These are phyloP conservation scores for Procambarus virginalis DNA, from an alignment of 1,140 invertebrate species.

Conservation along the genomic window DNA sequence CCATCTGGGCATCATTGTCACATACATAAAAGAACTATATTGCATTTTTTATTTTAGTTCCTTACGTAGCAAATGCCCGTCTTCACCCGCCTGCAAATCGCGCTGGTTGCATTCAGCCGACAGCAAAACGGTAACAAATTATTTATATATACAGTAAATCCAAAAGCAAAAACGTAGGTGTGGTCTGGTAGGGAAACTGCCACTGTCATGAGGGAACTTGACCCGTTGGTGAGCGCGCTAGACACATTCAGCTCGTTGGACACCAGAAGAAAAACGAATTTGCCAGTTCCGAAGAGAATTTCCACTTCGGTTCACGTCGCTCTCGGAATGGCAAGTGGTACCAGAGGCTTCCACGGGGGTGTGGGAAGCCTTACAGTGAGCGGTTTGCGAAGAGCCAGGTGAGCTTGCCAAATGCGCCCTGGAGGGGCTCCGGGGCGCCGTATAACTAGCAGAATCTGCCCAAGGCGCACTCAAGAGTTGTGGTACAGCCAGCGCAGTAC, in stretches of 20 bases:
- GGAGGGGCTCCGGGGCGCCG: neutral
- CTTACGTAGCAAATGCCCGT: neutral
- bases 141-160: neutral
- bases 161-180: neutral
- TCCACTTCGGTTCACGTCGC: neutral
- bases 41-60: neutral
- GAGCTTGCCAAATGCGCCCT: neutral
- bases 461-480: slow-evolving; percentile 24
- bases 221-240: too few species aligned
- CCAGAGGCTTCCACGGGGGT: neutral
- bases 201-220: too few species aligned
- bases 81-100: neutral
- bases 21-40: neutral
- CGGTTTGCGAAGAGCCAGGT: neutral
- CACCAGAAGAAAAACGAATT: too few species aligned
- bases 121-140: neutral
- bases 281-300: neutral
- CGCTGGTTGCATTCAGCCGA: neutral
- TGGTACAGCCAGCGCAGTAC: slow-evolving; percentile 51
- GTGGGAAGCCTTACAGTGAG: neutral
- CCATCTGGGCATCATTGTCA: neutral
- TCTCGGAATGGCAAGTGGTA: neutral
- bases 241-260: too few species aligned
- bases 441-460: slow-evolving; percentile 33
- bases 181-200: neutral